phyloP scores from a whole-genome alignment of 1,140 invertebrate genomes.

The Aphaenogaster ashmeadi region DNA sequence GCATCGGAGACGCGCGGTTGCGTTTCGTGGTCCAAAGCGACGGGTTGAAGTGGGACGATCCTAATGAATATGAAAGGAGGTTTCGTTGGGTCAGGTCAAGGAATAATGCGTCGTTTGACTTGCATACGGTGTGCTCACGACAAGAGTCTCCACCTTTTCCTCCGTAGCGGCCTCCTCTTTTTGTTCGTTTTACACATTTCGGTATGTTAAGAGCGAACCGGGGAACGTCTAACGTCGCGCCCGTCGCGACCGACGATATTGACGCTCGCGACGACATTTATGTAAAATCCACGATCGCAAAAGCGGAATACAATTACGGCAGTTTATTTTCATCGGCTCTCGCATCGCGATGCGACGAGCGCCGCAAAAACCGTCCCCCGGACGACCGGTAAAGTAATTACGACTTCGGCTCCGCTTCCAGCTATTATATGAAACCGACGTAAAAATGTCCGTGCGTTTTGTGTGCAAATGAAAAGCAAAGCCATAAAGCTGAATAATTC shows the following conservation, averaged over 20 bases:
- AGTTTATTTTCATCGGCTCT: neutral
- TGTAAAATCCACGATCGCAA: slow-evolving; percentile 14
- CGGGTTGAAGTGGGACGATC: slow-evolving; percentile 44
- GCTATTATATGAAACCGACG: slow-evolving; percentile 21
- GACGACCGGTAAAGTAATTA: slow-evolving; percentile 1
- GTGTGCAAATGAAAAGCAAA: slow-evolving; percentile 17
- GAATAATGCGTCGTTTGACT: slow-evolving; percentile 86
- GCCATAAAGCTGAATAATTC: slow-evolving; percentile 21
- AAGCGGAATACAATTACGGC: neutral
- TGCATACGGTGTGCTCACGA: slow-evolving; percentile 79
- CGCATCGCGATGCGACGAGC: neutral
- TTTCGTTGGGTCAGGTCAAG: slow-evolving; percentile 86
- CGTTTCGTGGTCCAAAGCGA: slow-evolving; percentile 59
- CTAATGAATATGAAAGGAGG: slow-evolving; percentile 86
- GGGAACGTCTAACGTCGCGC: neutral
- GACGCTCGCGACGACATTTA: neutral
- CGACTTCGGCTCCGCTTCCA: neutral
- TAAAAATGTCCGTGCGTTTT: slow-evolving; percentile 6
- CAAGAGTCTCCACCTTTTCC: slow-evolving; percentile 76
- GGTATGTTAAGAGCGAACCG: slow-evolving; percentile 42
- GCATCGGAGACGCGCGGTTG: slow-evolving; percentile 15
- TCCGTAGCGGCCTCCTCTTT: slow-evolving; percentile 63
- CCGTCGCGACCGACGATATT: neutral
- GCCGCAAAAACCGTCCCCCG: neutral
- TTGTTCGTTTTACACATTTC: slow-evolving; percentile 58